Base-by-base conservation (phyloP, 2,113 vertebrate genomes). In the Lates calcarifer region DNA sequence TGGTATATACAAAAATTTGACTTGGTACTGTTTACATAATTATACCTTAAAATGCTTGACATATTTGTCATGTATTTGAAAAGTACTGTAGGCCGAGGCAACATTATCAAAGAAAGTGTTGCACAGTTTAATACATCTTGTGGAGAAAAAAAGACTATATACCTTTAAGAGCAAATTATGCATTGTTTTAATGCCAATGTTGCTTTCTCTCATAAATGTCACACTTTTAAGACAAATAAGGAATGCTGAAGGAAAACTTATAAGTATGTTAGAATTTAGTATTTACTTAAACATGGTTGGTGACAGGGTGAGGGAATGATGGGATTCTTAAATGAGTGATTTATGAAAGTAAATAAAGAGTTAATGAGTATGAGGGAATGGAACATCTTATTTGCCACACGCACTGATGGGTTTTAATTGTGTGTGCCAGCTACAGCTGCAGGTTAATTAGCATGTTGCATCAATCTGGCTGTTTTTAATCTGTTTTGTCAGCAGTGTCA, bases 401-500 rank as follows among this genome's bases (percentile, higher is more conserved):
- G 28, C 15, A 56, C 43, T 41, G 43, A 24, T 64, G 15, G 26
- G 3, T 72, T 68, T 73, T 47, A 37, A 62, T 68, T 75, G 56
- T 22, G 17, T 31, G 55, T 68, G 64, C 0, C 37, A 43, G 68
- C 0, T 29, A 65, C 0, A 55, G 22, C 29, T 43, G 29, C 20
- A 14, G 20, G 8, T 43, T 60, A 83, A 77, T 83, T 73, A 63
- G 67, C 37, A 68, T 3, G 1, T 17, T 15, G 24, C 20, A 63
- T 3, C 26, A 24, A 22, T 62, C 35, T 62, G 47, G 13, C 12
- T 35, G n/a, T 31, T 72, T 56, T 47, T 63, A 9, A 55, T 68
- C 57, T 39, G 29, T 69, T 75, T 72, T 51, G 45, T 73, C 33
- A 45, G 61, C 72, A 61, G 56, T 33, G 62, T 39, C 60, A 49